Evolutionary conservation across 1,140 invertebrate genomes (phyloP).

Genomic region (Ceratina australensis): DNA sequence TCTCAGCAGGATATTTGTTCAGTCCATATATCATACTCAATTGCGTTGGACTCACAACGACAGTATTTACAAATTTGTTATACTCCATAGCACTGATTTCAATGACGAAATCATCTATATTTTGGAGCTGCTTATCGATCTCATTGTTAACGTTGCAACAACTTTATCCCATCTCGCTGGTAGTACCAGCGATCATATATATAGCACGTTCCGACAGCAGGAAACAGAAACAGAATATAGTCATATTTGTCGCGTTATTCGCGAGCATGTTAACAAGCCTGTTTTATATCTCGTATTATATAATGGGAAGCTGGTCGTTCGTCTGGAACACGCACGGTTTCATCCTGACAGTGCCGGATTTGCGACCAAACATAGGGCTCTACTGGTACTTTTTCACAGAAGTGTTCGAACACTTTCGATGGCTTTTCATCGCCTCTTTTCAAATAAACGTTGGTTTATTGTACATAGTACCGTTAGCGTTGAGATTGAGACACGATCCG

Average conservation of each 20-base stretch:
- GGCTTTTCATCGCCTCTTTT: conserved; percentile 97
- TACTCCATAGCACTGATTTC: conserved; percentile 85
- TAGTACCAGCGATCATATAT: conserved; percentile 87
- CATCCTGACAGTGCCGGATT: conserved; percentile 88
- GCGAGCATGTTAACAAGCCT: conserved; percentile 65
- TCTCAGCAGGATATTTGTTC: conserved; percentile 91
- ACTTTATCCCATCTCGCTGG: conserved; percentile 91
- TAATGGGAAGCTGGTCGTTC: conserved; percentile 76
- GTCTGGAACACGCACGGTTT: conserved; percentile 73
- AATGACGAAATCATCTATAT: conserved; percentile 84
- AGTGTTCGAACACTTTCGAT: conserved; percentile 99
- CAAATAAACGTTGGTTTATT: conserved; percentile 96
- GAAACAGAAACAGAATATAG: conserved; percentile 48
- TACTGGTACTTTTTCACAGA: conserved; percentile 99
- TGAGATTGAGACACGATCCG: conserved; percentile 93
- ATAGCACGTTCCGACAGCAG: conserved; percentile 73
- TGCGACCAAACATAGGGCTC: conserved; percentile 97
- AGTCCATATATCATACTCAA: conserved; percentile 95
- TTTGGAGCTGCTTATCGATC: conserved; percentile 84
- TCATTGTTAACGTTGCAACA: conserved; percentile 90
- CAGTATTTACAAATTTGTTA: conserved; percentile 93
- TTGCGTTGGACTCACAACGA: conserved; percentile 95
- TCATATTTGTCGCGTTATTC: conserved; percentile 71
- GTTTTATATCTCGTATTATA: conserved; percentile 67
- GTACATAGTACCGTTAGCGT: conserved; percentile 93